Evolutionary conservation across 2,797 vertebrate genomes (phyloP).

Genomic region (Tinamus major): DNA sequence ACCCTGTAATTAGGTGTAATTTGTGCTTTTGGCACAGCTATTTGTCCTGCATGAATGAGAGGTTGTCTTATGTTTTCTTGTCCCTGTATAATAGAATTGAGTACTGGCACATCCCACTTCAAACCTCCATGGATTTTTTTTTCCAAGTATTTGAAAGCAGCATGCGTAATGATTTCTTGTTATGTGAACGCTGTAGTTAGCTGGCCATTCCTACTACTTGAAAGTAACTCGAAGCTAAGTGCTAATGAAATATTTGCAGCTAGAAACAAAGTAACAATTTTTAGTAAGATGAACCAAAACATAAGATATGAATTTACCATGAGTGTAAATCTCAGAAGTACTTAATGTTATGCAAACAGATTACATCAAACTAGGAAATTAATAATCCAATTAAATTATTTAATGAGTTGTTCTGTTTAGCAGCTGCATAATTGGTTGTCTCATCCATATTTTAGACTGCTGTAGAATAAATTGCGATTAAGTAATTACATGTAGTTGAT

Average conservation of each 20-base stretch:
- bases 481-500: constrained; percentile 54
- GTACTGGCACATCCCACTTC: constrained; percentile 52
- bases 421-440: constrained; percentile 59
- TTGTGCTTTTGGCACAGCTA: constrained; percentile 81
- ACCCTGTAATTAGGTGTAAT: constrained; percentile 84
- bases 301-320: constrained; percentile 9
- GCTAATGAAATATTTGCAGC: constrained; percentile 14
- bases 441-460: constrained; percentile 69
- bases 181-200: not conserved
- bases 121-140: constrained; percentile 34
- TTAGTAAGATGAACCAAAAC: constrained; percentile 21
- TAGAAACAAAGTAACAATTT: constrained; percentile 4
- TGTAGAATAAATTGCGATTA: constrained; percentile 52
- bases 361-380: constrained; percentile 47
- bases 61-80: constrained; percentile 77
- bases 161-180: constrained; percentile 1
- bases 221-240: not conserved
- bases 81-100: constrained; percentile 67
- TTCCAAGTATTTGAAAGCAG: constrained; percentile 36
- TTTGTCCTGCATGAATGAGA: constrained; percentile 81
- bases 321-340: not conserved
- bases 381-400: constrained; percentile 70
- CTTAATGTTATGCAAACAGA: constrained; percentile 20
- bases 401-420: constrained; percentile 62
- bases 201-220: constrained; percentile 9